A percentile compares a stretch with the other conserved stretches of the same genome.
Evolutionary conservation across 1,140 invertebrate genomes (phyloP).

Genomic region (Apocrypta bakeri): DNA sequence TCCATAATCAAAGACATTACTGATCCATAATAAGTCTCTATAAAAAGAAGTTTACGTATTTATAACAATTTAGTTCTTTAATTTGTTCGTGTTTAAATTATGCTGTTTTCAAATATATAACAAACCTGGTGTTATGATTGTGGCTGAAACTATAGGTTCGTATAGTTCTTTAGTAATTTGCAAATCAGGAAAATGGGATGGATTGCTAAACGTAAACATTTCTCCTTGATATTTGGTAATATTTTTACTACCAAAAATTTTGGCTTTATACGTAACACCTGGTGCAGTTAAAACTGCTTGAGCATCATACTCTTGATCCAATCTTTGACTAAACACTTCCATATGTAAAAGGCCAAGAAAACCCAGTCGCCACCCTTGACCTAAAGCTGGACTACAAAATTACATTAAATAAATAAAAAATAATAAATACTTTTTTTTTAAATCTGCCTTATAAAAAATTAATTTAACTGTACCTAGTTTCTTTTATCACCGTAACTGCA

Average conservation of each 20-base stretch:
- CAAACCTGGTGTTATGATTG: conserved; percentile 89
- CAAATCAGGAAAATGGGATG: conserved; percentile 84
- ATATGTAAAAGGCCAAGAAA: conserved; percentile 96
- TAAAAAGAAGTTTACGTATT: conserved; percentile 51
- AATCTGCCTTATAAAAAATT: not conserved
- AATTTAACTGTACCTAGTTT: conserved; percentile 82
- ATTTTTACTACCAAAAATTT: conserved; percentile 80
- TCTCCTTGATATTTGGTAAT: conserved; percentile 79
- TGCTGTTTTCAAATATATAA: conserved; percentile 33
- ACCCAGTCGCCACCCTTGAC: conserved; percentile 94
- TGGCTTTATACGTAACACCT: conserved; percentile 95
- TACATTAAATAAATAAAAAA: not conserved
- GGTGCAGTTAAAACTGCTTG: conserved; percentile 94
- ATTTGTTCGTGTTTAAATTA: conserved; percentile 20
- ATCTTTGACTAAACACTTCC: conserved; percentile 95
- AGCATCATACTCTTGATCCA: conserved; percentile 94
- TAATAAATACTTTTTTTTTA: too few relatives aligned
- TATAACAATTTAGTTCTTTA: not conserved
- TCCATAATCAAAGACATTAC: conserved; percentile 85
- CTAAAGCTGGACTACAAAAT: conserved; percentile 87
- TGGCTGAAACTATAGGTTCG: conserved; percentile 93
- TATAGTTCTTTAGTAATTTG: conserved; percentile 82
- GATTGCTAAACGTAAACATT: conserved; percentile 88
- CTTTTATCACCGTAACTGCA: conserved; percentile 85
- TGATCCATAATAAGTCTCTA: conserved; percentile 81